A percentile compares a stretch with the other conserved stretches of the same genome.
phyloP scores from a whole-genome alignment of 2,888 invertebrate genomes.

The Mantis religiosa region DNA sequence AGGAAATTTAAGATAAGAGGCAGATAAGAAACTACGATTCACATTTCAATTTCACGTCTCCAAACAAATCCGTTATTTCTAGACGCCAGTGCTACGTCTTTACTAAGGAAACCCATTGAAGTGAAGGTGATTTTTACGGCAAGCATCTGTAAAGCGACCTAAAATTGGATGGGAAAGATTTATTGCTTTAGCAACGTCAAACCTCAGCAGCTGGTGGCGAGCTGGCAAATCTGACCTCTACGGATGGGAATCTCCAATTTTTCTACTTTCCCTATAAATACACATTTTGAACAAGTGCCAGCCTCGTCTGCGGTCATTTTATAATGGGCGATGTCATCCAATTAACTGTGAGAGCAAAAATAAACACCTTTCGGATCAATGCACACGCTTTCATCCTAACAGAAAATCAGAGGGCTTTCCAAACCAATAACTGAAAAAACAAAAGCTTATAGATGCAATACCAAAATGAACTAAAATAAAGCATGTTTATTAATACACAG shows the following conservation, averaged over 20 bases:
- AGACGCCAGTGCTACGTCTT: neutral
- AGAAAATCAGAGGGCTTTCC: too few relatives aligned
- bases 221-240: neutral
- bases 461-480: too few relatives aligned
- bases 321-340: neutral
- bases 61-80: too few relatives aligned
- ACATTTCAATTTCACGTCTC: too few relatives aligned
- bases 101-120: neutral
- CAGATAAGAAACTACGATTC: too few relatives aligned
- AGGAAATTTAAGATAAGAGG: too few relatives aligned
- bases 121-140: neutral
- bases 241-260: neutral
- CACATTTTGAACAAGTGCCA: neutral
- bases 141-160: neutral
- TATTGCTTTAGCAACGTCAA: neutral
- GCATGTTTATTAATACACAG: too few relatives aligned
- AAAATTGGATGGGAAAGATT: neutral
- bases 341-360: neutral
- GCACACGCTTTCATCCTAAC: too few relatives aligned
- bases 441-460: too few relatives aligned
- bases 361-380: neutral
- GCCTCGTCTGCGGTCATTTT: neutral
- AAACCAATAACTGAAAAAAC: too few relatives aligned
- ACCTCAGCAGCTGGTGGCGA: neutral
- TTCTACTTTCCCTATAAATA: neutral